Base-by-base conservation (phyloP, 2,797 vertebrate genomes). In the Coregonus suidteri region DNA sequence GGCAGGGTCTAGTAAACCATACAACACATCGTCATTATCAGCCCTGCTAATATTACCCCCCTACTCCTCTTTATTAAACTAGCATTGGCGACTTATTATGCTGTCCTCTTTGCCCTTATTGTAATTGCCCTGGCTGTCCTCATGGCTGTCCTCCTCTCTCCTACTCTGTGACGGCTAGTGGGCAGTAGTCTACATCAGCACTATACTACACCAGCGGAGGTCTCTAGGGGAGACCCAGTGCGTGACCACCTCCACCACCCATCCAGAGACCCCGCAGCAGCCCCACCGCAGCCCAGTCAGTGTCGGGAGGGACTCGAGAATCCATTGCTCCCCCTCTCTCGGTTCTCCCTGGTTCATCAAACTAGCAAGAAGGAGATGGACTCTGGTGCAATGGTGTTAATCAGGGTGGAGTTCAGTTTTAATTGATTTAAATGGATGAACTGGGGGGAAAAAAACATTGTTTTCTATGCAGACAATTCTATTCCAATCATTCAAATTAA, bases 71-170 rank as follows among this genome's bases (percentile, higher is more conserved):
- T 92, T 92, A 90, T 91, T 91, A 93, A 89, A 85, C 89, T 78
- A 65, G 86, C 92, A 78, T 82, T 81, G 78, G 89, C 92, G 92
- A 94, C 91, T 94, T 93, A 90, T 91, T 88, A 93, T 74, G 82
- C 90, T 85, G 87, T 85, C 83, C 90, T 91, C 91, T 91, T 90
- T 86, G 88, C 91, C 93, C 91, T 86, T 90, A 83, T 83, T 80
- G 79, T 93, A 95, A 94, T 84, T 95, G 92, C 92, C 92, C 94
- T 94, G 93, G 86, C 92, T 90, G 91, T 25, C 25, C 25, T 25
- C 93, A 90, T 90, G 77, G 85, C 75, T 74, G 75, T 69, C 75
- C 37, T 64, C 65, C 71, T 74, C 34, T 47, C 41, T 47, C 41
- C 41, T 47, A 47, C 41, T 47, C 41, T 73, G n/a, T 20, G 31